A percentile compares a stretch with the other conserved stretches of the same genome.
Conservation (phyloP, 2,113 vertebrate species). For the Eonycteris spelaea region DNA sequence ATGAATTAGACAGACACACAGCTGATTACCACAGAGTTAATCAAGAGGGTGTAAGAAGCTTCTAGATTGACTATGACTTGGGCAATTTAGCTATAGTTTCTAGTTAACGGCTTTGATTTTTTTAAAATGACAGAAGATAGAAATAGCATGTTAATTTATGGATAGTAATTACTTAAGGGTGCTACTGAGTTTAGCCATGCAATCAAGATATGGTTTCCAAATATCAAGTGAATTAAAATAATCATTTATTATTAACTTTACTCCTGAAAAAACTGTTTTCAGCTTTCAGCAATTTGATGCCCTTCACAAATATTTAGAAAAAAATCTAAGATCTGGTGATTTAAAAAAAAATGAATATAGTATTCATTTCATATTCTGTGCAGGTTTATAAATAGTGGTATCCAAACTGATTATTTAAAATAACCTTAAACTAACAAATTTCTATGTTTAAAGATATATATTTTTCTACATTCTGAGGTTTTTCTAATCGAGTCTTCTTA, state of each 20-base stretch:
- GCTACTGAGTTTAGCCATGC: conserved; percentile 37
- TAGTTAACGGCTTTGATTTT: not conserved
- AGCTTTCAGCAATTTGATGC: conserved; percentile 13
- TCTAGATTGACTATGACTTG: not conserved
- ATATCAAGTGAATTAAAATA: conserved; percentile 65
- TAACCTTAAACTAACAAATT: not conserved
- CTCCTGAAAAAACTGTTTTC: conserved; percentile 20
- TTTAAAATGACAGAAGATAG: conserved; percentile 22
- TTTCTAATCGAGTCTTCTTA: not conserved
- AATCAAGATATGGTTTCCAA: conserved; percentile 53
- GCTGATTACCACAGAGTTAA: not conserved
- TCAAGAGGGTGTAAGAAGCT: not conserved
- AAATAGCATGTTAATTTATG: conserved; percentile 43
- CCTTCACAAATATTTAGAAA: conserved; percentile 47
- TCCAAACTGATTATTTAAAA: not conserved
- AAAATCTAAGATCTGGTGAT: not conserved
- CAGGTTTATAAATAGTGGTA: not conserved
- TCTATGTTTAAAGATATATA: not conserved
- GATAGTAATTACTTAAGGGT: conserved; percentile 33
- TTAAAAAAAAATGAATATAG: not conserved
- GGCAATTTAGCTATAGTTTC: not conserved
- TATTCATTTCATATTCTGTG: not conserved
- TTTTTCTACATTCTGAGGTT: not conserved
- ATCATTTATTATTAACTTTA: conserved; percentile 55
- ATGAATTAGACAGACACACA: not conserved